phyloP scores from a whole-genome alignment of 2,888 invertebrate genomes.

The Drosophila nr. perissopoda region DNA sequence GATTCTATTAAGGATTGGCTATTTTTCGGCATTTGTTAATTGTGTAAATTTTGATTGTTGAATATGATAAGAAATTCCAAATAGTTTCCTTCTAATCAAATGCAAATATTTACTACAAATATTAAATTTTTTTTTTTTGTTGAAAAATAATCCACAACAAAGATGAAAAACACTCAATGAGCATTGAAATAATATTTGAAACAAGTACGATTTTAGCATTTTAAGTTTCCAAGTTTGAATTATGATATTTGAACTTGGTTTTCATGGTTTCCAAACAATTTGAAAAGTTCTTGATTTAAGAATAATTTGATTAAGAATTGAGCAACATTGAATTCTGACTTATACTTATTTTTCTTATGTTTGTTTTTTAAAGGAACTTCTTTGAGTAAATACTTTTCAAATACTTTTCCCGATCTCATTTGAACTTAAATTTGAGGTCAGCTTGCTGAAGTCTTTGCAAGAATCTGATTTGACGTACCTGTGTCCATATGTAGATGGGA shows the following conservation, averaged over 20 bases:
- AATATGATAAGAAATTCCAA: not conserved
- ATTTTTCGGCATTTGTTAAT: not conserved
- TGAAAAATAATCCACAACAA: not conserved
- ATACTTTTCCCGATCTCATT: not conserved
- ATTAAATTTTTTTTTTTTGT: not conserved
- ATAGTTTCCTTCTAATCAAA: not conserved
- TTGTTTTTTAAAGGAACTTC: too few relatives aligned
- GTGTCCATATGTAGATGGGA: conserved; percentile 85
- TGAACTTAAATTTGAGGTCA: not conserved
- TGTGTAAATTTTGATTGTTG: not conserved
- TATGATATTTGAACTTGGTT: not conserved
- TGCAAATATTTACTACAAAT: not conserved
- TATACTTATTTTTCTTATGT: too few relatives aligned
- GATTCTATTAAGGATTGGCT: not conserved
- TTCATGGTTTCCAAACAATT: not conserved
- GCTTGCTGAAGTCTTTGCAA: not conserved
- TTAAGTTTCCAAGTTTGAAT: not conserved
- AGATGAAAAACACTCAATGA: not conserved
- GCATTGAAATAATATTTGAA: not conserved
- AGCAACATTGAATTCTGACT: not conserved
- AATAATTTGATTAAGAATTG: not conserved
- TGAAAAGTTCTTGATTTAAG: not conserved
- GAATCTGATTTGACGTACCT: conserved; percentile 81
- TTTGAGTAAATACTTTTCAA: too few relatives aligned
- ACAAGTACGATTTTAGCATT: not conserved